Evolutionary conservation across 2,113 vertebrate species (phyloP), one percentile per base, ranked within the genome.

Genomic region (Pycnonotus jocosus): DNA sequence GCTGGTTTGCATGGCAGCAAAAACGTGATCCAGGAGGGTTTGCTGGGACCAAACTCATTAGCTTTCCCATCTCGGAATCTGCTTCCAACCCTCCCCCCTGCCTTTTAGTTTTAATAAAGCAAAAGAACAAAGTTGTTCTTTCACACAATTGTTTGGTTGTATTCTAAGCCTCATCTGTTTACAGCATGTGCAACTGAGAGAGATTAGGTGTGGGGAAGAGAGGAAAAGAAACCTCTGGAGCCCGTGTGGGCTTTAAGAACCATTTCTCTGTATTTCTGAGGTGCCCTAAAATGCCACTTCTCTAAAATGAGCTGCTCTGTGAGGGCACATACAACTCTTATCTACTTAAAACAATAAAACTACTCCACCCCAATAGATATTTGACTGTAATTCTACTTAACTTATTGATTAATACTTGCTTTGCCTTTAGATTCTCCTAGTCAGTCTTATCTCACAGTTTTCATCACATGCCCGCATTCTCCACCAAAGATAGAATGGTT

Each of bases 201-300:
- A 76, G 66, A 79, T 94, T 44, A 74, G 57, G 62, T 83, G 61
- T 72, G 80, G 64, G 79, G 61, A 51, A 86, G 80, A 81, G 31
- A 35, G 27, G 35, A 65, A 79, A 4, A 56, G 50, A 93, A 95
- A 62, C 42, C n/a, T 70, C 40, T 4, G 4, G 85, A 50, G 81
- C 38, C 28, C 81, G 73, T 48, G 27, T 28, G 47, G 30, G 53
- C 56, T 48, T 95, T 89, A 94, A 93, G 94, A 97, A 98, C 87
- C 86, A 98, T 97, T 28, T 62, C 21, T 54, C 64, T 65, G 6
- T 56, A 7, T 82, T 95, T 89, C 73, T 40, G 16, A 72, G 37
- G 64, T 86, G 45, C 51, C 35, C 47, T 93, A 53, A 84, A 92
- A 54, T 53, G 66, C 64, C 64, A 88, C 38, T 50, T 65, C 20